Conservation (phyloP, 2,888 invertebrate genomes). For the Endomychus coccineus region DNA sequence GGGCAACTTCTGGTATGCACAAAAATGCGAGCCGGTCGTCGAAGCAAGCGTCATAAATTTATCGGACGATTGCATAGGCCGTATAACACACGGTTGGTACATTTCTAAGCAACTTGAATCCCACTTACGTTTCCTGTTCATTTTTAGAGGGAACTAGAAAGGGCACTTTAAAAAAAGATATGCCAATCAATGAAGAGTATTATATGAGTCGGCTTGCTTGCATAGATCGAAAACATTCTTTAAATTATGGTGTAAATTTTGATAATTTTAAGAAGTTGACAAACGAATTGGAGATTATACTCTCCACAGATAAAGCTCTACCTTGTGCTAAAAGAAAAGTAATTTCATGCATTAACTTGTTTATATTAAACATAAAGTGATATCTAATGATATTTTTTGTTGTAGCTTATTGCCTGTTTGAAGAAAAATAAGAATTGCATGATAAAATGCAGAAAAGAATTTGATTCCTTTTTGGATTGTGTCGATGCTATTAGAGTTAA, state of each 20-base stretch:
- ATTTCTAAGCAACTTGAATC: not conserved
- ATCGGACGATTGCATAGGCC: conserved; percentile 30
- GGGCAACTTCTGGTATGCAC: conserved; percentile 13
- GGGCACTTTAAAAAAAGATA: conserved; percentile 6
- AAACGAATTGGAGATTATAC: conserved; percentile 22
- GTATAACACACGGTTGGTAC: conserved; percentile 26
- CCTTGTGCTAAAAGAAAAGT: conserved; percentile 25
- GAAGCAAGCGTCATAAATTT: conserved; percentile 31
- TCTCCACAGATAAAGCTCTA: conserved; percentile 17
- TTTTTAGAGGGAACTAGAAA: conserved; percentile 9
- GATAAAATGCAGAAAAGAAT: conserved; percentile 29
- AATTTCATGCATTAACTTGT: conserved; percentile 6
- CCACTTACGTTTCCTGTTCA: not conserved
- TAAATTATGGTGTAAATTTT: conserved; percentile 42
- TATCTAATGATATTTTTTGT: conserved; percentile 4
- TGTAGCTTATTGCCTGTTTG: conserved; percentile 25
- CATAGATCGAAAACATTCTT: conserved; percentile 48
- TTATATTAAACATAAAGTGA: not conserved
- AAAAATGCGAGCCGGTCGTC: conserved; percentile 20
- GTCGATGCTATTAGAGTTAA: conserved; percentile 30
- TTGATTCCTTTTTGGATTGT: conserved; percentile 33
- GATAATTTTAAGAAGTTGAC: conserved; percentile 26
- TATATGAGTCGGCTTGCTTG: conserved; percentile 26
- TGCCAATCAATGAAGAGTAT: conserved; percentile 10
- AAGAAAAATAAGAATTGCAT: conserved; percentile 23